A percentile compares a stretch with the other conserved stretches of the same genome.
Evolutionary conservation across 2,888 invertebrate species (phyloP).

Genomic region (Pasiphila rectangulata): DNA sequence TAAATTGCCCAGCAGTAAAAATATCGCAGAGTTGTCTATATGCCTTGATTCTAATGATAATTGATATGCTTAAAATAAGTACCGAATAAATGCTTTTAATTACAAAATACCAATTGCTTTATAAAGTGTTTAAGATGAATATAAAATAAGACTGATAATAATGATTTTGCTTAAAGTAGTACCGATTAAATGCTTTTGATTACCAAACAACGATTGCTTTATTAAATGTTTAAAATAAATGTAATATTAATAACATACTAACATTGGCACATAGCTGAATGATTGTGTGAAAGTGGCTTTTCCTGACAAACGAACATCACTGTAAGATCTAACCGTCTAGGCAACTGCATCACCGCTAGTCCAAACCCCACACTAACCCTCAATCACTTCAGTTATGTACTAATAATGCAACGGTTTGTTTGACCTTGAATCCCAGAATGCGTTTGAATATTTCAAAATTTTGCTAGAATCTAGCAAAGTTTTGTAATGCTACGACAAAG

Average conservation of each 20-base stretch:
- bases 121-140: too few relatives aligned
- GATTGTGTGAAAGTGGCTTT: constrained; percentile 74
- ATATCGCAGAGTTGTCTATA: too few relatives aligned
- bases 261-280: constrained; percentile 67
- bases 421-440: constrained; percentile 4
- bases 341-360: constrained; percentile 13
- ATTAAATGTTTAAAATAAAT: not conserved
- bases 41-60: too few relatives aligned
- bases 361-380: constrained; percentile 26
- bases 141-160: too few relatives aligned
- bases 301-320: constrained; percentile 68
- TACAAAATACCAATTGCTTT: too few relatives aligned
- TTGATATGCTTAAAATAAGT: too few relatives aligned
- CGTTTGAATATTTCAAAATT: constrained; percentile 48
- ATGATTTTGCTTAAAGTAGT: too few relatives aligned
- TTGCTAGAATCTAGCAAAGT: constrained; percentile 41
- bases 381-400: constrained; percentile 76
- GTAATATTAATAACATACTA: constrained; percentile 5
- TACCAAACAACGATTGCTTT: too few relatives aligned
- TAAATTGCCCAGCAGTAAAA: too few relatives aligned
- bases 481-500: too few relatives aligned
- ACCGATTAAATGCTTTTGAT: too few relatives aligned
- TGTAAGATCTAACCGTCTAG: not conserved
- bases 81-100: too few relatives aligned
- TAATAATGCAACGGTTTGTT: constrained; percentile 17